Conservation (phyloP, 2,888 invertebrate species). For the Ischnus inquisitorius region DNA sequence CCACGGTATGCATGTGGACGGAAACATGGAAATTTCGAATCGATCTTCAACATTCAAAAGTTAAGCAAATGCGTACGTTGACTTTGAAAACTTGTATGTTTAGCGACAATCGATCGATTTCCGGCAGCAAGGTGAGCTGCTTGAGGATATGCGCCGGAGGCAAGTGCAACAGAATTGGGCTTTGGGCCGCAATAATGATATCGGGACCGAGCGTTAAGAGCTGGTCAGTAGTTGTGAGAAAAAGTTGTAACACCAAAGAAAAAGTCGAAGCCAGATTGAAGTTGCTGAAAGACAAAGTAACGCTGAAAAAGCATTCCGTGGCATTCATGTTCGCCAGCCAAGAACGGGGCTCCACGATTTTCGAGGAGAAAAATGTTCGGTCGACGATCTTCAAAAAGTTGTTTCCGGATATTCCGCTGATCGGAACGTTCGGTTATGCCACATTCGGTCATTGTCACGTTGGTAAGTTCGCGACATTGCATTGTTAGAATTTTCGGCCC, state of each 20-base stretch:
- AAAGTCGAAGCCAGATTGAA: conserved; percentile 74
- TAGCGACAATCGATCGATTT: conserved; percentile 68
- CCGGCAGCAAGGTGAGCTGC: conserved; percentile 77
- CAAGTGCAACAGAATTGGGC: conserved; percentile 32
- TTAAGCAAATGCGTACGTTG: neutral
- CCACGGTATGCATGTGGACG: conserved; percentile 70
- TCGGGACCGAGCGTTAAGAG: conserved; percentile 76
- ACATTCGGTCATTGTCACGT: conserved; percentile 77
- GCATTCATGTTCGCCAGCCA: conserved; percentile 82
- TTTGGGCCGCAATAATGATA: conserved; percentile 76
- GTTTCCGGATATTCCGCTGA: conserved; percentile 80
- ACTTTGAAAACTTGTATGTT: neutral
- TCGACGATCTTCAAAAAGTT: conserved; percentile 78
- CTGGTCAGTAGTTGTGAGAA: conserved; percentile 79
- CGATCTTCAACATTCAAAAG: neutral
- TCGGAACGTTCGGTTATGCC: conserved; percentile 80
- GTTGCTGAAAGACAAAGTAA: conserved; percentile 73
- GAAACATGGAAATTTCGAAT: neutral
- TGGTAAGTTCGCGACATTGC: conserved; percentile 69
- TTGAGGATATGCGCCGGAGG: conserved; percentile 72
- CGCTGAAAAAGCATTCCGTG: conserved; percentile 78
- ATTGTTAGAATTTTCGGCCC: neutral
- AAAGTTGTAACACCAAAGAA: conserved; percentile 69
- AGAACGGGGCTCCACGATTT: conserved; percentile 76
- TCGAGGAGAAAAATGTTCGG: conserved; percentile 75